Evolutionary conservation across 2,888 invertebrate species (phyloP).

Genomic region (Cordilura impudica): DNA sequence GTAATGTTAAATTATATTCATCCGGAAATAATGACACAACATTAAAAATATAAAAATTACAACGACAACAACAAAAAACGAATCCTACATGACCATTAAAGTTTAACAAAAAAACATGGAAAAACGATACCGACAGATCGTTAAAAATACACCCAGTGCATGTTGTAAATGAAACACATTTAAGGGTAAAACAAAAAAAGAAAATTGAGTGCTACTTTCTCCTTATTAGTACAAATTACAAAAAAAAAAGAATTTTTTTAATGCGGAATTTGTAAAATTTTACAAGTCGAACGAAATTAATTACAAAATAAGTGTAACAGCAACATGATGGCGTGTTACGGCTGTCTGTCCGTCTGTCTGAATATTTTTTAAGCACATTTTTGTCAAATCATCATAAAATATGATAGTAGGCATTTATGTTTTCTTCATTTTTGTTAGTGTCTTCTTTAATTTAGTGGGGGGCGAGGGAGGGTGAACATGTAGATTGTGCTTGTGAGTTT

Average conservation of each 20-base stretch:
- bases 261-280: conserved; percentile 17
- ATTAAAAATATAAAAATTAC: conserved; percentile 28
- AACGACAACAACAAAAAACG: not conserved
- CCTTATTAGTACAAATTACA: conserved; percentile 2
- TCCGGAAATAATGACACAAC: conserved; percentile 40
- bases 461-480: not conserved
- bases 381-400: conserved; percentile 43
- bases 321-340: conserved; percentile 6
- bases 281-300: conserved; percentile 55
- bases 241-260: not conserved
- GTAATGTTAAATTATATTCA: conserved; percentile 13
- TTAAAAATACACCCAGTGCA: too few relatives aligned
- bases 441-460: not conserved
- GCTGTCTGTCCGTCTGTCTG: not conserved
- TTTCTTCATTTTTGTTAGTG: not conserved
- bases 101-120: not conserved
- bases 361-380: not conserved
- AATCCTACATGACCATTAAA: not conserved
- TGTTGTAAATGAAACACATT: too few relatives aligned
- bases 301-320: conserved; percentile 26
- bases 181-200: not conserved
- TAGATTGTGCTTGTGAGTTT: not conserved
- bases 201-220: not conserved
- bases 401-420: conserved; percentile 19
- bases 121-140: not conserved